Percentiles rank a stretch among this genome's conserved stretches.
phyloP scores from a whole-genome alignment of 2,113 vertebrate species.

The Diadophis punctatus region DNA sequence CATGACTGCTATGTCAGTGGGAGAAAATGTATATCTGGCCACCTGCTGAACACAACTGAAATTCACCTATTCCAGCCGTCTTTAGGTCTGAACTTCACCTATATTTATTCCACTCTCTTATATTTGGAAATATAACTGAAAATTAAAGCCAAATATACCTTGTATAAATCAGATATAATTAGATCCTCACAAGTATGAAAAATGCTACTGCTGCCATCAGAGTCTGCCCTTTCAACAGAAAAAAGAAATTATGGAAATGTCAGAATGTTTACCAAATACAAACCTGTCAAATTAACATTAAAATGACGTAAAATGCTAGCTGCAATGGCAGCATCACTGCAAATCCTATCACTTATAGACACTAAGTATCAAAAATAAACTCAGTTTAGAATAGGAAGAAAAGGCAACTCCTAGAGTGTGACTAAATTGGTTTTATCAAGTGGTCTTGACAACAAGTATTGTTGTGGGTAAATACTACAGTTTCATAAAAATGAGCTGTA shows the following conservation, averaged over 20 bases:
- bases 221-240: neutral
- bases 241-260: conserved; percentile 27
- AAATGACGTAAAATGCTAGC: conserved; percentile 33
- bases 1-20: neutral
- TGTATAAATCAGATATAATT: no score
- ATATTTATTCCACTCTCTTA: neutral
- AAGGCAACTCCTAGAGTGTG: conserved; percentile 27
- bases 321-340: conserved; percentile 18
- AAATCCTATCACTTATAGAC: neutral
- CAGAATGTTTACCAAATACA: conserved; percentile 16
- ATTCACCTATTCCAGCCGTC: neutral
- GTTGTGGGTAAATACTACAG: conserved; percentile 24
- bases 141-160: neutral
- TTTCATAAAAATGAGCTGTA: conserved; percentile 44
- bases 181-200: neutral
- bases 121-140: neutral
- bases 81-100: neutral
- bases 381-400: conserved; percentile 46
- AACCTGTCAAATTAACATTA: neutral
- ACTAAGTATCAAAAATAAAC: conserved; percentile 21
- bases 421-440: conserved; percentile 27
- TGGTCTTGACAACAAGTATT: conserved; percentile 37
- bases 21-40: neutral
- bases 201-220: neutral
- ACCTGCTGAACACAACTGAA: neutral